Base-by-base conservation (phyloP, 2,888 invertebrate species). In the Callyntrura sp. region DNA sequence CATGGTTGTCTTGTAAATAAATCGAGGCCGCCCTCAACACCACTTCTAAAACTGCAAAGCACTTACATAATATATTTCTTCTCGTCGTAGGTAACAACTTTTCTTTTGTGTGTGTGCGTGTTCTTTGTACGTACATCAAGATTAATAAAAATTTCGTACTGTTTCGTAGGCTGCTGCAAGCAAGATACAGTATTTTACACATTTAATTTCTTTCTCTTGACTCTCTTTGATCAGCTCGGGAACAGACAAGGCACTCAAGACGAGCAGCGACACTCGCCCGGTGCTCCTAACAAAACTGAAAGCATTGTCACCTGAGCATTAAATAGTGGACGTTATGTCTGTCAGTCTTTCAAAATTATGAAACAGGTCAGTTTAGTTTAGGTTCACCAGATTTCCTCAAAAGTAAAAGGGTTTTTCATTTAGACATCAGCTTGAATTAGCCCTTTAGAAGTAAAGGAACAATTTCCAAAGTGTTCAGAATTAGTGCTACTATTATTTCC, bases 1-100 rank as follows among this genome's bases (percentile, higher is more conserved):
- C 87, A 60, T 60, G 35, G 48, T 76, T 76, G 83, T 83, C 88
- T 76, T 78, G 88, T 78, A 82, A 62, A 81, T 88, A 83, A 83
- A 82, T 88, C 83, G 73, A 76, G 48, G 85, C 85, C 85, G 90
- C 90, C 90, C 90, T 90, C 90, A 90, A 85, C 88, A 88, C 73
- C 60, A 35, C 76, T 76, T 20, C 48, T 60, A 20, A 17, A 17
- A 68, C 62, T 68, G 79, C 79, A 68, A 68, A 84, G 45, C 62
- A 45, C 85, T 89, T 89, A 85, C 90, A 60, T 86, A 90, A 90
- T 79, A 86, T 70, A 90, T 86, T 90, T 82, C 35, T 68, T 57
- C 45, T 84, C 51, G 79, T 84, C 76, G 76, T 76, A 88, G 88
- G 88, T 60, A 82, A 45, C 23, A 65, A 65, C 57, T 78, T 60